A percentile compares a stretch with the other conserved stretches of the same genome.
These are phyloP conservation scores for Stratiolaelaps scimitus DNA, from an alignment of 1,140 invertebrate species.

Conservation along the genomic window DNA sequence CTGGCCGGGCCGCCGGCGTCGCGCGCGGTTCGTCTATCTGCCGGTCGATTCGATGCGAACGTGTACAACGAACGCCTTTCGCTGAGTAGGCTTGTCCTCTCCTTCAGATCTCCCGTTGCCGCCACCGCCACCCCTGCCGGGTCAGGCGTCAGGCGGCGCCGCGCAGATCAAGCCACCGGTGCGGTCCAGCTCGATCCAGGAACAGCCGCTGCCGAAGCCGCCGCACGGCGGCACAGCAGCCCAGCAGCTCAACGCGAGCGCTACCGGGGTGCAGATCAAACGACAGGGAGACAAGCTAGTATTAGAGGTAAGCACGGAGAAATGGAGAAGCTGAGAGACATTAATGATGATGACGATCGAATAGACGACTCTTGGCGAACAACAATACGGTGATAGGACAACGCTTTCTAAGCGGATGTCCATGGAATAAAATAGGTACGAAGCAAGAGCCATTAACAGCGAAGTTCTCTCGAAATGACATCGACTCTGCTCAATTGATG, in stretches of 20 bases:
- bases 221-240: conserved; percentile 1
- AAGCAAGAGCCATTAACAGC: too few relatives aligned
- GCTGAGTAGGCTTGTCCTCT: too few relatives aligned
- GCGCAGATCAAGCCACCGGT: conserved; percentile 19
- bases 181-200: conserved; percentile 25
- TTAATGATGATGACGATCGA: too few relatives aligned
- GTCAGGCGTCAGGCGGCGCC: conserved; percentile 1
- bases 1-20: background rate
- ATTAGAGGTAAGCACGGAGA: conserved; percentile 4
- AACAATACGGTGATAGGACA: too few relatives aligned
- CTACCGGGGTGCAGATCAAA: conserved; percentile 22
- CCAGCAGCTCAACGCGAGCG: conserved; percentile 23
- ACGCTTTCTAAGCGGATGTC: background rate
- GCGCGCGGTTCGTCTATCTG: too few relatives aligned
- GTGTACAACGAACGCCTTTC: too few relatives aligned
- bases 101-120: conserved; percentile 22
- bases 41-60: too few relatives aligned
- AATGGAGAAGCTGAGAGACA: background rate
- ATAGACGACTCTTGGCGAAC: too few relatives aligned
- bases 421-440: too few relatives aligned
- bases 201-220: conserved; percentile 18
- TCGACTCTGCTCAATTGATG: too few relatives aligned
- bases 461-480: too few relatives aligned
- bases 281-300: conserved; percentile 23
- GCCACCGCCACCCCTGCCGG: conserved; percentile 13